A percentile compares a stretch with the other conserved stretches of the same genome.
Evolutionary conservation across 1,140 invertebrate species (phyloP).

Genomic region (Lepidurus couesii): DNA sequence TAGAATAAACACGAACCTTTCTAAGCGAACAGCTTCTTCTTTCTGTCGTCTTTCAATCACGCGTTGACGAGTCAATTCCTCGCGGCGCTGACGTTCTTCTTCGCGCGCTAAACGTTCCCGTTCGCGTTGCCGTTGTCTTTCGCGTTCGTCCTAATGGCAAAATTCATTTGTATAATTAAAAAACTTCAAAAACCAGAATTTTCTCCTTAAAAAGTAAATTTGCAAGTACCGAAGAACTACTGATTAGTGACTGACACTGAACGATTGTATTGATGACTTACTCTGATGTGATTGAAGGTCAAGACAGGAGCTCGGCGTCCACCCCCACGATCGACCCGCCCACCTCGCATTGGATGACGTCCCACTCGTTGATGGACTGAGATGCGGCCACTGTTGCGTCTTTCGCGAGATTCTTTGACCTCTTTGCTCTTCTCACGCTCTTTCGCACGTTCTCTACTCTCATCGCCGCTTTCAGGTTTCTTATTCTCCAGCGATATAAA

Average conservation of each 20-base stretch:
- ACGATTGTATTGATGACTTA: conserved; percentile 41
- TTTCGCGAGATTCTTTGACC: conserved; percentile 25
- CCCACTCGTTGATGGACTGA: conserved; percentile 33
- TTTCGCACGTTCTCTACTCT: conserved; percentile 6
- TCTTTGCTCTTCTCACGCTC: conserved; percentile 31
- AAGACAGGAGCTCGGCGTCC: conserved; percentile 44
- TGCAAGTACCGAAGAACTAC: neutral
- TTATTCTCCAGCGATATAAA: conserved; percentile 24
- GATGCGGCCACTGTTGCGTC: conserved; percentile 35
- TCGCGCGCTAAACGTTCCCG: conserved; percentile 67
- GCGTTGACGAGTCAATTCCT: conserved; percentile 60
- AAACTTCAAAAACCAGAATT: neutral
- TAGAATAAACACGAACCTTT: conserved; percentile 42
- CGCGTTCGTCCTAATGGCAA: conserved; percentile 60
- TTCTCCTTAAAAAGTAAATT: neutral
- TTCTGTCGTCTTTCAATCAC: conserved; percentile 72
- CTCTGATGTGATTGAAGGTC: conserved; percentile 60
- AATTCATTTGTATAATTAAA: conserved; percentile 30
- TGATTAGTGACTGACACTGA: too few relatives aligned
- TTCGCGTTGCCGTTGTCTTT: conserved; percentile 68
- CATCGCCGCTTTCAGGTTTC: conserved; percentile 1
- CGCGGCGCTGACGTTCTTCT: conserved; percentile 62
- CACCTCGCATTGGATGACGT: conserved; percentile 7
- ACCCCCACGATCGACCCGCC: conserved; percentile 25
- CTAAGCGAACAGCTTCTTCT: conserved; percentile 69